Percentiles rank a stretch among this genome's conserved stretches.
phyloP scores from a whole-genome alignment of 2,113 vertebrate species.

The Steatornis caripensis region DNA sequence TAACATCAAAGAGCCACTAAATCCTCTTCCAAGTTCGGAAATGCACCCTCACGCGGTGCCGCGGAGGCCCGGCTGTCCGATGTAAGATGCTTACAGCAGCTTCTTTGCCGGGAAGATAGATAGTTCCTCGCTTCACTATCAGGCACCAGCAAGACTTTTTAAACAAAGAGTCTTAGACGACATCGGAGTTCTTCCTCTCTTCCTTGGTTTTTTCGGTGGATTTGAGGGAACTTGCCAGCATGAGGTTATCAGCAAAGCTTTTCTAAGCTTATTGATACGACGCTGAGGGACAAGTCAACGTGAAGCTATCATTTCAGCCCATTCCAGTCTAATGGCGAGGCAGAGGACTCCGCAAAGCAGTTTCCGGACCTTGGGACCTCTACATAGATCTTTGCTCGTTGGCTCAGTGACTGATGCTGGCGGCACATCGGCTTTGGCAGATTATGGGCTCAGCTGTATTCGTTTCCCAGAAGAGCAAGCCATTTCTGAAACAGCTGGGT shows the following conservation, averaged over 20 bases:
- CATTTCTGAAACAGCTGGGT: neutral
- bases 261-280: neutral
- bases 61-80: neutral
- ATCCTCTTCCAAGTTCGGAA: neutral
- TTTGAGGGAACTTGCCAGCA: neutral
- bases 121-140: neutral
- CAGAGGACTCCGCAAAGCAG: neutral
- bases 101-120: neutral
- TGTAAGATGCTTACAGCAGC: neutral
- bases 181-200: neutral
- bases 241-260: neutral
- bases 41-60: rapidly evolving
- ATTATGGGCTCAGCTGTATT: neutral
- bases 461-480: neutral
- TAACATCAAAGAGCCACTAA: neutral
- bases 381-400: neutral
- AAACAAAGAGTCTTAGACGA: neutral
- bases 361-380: neutral
- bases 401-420: rapidly evolving
- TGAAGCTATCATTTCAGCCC: neutral
- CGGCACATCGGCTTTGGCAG: rapidly evolving
- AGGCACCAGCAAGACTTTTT: neutral
- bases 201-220: neutral
- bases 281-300: neutral
- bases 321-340: neutral